A percentile compares a stretch with the other conserved stretches of the same genome.
phyloP scores from a whole-genome alignment of 1,140 invertebrate species.

The Cepaea nemoralis region DNA sequence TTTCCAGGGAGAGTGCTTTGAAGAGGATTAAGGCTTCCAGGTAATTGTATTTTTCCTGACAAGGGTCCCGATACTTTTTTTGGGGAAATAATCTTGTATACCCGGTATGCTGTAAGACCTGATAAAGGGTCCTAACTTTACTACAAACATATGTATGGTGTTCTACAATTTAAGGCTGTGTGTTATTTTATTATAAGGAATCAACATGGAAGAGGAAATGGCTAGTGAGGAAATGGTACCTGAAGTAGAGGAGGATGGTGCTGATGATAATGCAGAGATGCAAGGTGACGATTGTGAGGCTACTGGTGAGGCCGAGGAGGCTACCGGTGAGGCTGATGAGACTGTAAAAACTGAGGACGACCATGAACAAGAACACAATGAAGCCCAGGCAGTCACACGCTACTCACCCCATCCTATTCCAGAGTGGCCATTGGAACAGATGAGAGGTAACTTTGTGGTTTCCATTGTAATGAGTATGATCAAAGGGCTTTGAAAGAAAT shows the following conservation, averaged over 20 bases:
- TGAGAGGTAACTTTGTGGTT: conserved; percentile 7
- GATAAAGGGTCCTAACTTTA: no score
- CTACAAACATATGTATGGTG: no score
- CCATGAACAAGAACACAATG: conserved; percentile 16
- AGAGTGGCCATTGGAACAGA: conserved; percentile 10
- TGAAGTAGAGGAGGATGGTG: neutral
- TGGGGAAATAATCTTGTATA: no score
- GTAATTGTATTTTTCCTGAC: no score
- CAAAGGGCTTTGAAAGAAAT: no score
- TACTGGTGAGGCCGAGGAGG: conserved; percentile 18
- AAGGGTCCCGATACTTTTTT: no score
- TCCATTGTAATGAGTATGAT: neutral
- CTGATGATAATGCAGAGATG: neutral
- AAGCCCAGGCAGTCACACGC: neutral
- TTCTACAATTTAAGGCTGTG: no score
- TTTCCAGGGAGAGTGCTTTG: no score
- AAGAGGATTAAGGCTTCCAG: no score
- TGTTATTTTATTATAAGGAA: no score
- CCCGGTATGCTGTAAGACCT: no score
- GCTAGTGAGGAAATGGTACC: neutral
- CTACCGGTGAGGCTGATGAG: neutral
- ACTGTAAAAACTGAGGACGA: conserved; percentile 26
- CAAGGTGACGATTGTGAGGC: neutral
- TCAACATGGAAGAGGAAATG: conserved; percentile 4
- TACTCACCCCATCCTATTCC: conserved; percentile 18